Percentiles rank a stretch among this genome's conserved stretches.
phyloP scores from a whole-genome alignment of 2,797 vertebrate species.

The Micropoecilia bifurca region DNA sequence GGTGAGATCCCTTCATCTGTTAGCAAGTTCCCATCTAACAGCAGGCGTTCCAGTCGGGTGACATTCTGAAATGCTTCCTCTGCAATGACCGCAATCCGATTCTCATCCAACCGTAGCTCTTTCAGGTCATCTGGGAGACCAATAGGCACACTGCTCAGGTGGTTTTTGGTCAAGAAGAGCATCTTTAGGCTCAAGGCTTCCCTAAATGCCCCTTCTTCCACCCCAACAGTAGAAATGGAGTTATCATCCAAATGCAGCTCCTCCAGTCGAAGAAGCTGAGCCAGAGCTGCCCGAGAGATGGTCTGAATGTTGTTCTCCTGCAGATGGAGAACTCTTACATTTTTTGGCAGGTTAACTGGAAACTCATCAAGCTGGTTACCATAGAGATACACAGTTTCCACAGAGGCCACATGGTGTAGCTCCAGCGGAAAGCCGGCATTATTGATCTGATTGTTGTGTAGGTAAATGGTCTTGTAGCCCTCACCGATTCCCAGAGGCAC shows the following conservation, averaged over 20 bases:
- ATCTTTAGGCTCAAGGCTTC: constrained; percentile 91
- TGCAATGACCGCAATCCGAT: constrained; percentile 90
- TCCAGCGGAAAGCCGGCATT: constrained; percentile 93
- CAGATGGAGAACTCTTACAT: constrained; percentile 90
- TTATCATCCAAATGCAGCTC: constrained; percentile 95
- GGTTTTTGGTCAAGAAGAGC: constrained; percentile 95
- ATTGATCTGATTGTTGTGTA: constrained; percentile 98
- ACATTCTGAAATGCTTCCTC: constrained; percentile 93
- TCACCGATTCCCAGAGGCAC: constrained; percentile 96
- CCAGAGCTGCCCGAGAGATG: constrained; percentile 89
- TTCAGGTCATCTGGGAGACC: constrained; percentile 90
- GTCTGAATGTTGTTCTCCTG: constrained; percentile 99
- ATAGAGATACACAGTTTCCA: constrained; percentile 94
- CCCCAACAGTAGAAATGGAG: constrained; percentile 93
- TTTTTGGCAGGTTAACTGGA: constrained; percentile 94
- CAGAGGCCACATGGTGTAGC: constrained; percentile 90
- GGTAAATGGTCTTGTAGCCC: constrained; percentile 95
- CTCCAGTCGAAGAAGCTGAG: constrained; percentile 91
- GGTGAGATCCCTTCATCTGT: constrained; percentile 91
- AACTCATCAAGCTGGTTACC: constrained; percentile 96
- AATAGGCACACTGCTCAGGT: constrained; percentile 94
- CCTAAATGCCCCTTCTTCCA: constrained; percentile 93
- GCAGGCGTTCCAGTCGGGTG: constrained; percentile 88
- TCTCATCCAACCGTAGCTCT: constrained; percentile 93
- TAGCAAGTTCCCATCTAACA: constrained; percentile 92